Evolutionary conservation across 2,888 invertebrate species (phyloP).

Genomic region (Odontomyia ornata): DNA sequence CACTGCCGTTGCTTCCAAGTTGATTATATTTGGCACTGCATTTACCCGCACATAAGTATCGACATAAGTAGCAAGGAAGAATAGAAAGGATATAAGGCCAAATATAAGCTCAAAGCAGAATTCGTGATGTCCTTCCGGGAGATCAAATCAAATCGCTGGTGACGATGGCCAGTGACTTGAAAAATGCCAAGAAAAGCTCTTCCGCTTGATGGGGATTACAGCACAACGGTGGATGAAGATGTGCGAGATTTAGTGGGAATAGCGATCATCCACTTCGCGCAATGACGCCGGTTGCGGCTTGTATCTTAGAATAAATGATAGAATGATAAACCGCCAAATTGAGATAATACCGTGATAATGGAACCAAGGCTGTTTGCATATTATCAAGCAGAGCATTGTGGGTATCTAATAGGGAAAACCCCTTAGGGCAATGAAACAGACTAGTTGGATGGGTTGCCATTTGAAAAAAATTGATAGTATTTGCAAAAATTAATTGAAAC

Average conservation of each 20-base stretch:
- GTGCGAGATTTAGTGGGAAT: neutral
- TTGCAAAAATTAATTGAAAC: too few relatives aligned
- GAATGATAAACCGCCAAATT: conserved; percentile 25
- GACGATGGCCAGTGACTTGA: neutral
- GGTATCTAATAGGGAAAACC: neutral
- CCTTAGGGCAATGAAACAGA: neutral
- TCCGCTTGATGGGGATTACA: neutral
- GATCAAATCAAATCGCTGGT: neutral
- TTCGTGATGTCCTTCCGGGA: neutral
- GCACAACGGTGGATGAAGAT: neutral
- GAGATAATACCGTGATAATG: conserved; percentile 24
- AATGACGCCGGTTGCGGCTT: neutral
- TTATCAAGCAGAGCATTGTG: neutral
- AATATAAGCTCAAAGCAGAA: neutral
- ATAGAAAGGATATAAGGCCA: too few relatives aligned
- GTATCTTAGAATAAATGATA: neutral
- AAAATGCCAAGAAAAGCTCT: neutral
- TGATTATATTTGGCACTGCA: too few relatives aligned
- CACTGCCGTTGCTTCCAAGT: too few relatives aligned
- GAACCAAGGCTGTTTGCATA: neutral
- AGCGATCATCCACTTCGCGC: neutral
- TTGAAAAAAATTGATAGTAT: too few relatives aligned
- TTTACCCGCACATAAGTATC: too few relatives aligned
- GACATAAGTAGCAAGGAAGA: neutral
- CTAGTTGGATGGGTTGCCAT: neutral